A percentile compares a stretch with the other conserved stretches of the same genome.
phyloP scores from a whole-genome alignment of 2,888 invertebrate genomes.

The Busseola fusca region DNA sequence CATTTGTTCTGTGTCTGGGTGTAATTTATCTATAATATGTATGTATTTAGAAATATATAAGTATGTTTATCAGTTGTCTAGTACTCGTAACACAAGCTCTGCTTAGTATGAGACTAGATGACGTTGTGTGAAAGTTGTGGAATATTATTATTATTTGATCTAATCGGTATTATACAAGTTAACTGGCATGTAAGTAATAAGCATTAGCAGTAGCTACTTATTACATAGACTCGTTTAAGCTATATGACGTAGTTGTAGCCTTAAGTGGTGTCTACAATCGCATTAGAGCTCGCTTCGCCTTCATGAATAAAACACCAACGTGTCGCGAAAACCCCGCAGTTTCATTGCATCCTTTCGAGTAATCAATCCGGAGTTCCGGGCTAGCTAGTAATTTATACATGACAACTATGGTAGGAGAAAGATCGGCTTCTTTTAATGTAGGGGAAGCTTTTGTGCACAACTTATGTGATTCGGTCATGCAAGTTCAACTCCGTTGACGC shows the following conservation, averaged over 20 bases:
- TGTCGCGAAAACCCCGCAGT: slow-evolving; percentile 65
- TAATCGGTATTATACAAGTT: too few relatives aligned
- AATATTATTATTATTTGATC: too few relatives aligned
- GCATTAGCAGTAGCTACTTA: background rate
- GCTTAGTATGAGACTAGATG: too few relatives aligned
- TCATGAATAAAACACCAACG: slow-evolving; percentile 74
- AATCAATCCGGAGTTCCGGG: slow-evolving; percentile 62
- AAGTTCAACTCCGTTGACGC: slow-evolving; percentile 23
- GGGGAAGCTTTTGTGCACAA: slow-evolving; percentile 51
- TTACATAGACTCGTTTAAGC: slow-evolving; percentile 12
- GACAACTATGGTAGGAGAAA: slow-evolving; percentile 44
- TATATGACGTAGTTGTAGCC: background rate
- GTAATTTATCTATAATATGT: too few relatives aligned
- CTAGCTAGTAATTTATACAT: slow-evolving; percentile 59
- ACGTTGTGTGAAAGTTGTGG: too few relatives aligned
- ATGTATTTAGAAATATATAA: too few relatives aligned
- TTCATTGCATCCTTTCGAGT: slow-evolving; percentile 60
- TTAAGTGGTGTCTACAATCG: slow-evolving; percentile 54
- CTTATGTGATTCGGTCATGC: slow-evolving; percentile 47
- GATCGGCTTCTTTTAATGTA: slow-evolving; percentile 41
- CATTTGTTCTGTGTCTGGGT: too few relatives aligned
- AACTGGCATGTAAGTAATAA: background rate
- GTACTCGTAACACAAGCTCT: too few relatives aligned
- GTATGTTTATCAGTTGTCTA: too few relatives aligned
- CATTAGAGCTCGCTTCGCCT: slow-evolving; percentile 56